A percentile compares a stretch with the other conserved stretches of the same genome.
Evolutionary conservation across 2,888 invertebrate genomes (phyloP).

Genomic region (Caenorhabditis sp.): DNA sequence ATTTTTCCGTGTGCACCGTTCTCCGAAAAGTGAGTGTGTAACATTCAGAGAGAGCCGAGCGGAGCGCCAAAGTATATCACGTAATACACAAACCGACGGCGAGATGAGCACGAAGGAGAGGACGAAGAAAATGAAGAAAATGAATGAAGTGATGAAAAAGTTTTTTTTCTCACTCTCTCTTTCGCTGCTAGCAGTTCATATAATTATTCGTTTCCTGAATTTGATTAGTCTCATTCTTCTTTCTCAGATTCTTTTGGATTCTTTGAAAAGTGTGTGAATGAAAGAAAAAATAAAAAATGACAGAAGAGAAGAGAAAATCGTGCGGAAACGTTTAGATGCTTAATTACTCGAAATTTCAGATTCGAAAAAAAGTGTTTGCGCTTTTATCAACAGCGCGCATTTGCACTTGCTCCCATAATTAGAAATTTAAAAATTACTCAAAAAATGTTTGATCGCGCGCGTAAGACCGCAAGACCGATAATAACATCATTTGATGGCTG

Average conservation of each 20-base stretch:
- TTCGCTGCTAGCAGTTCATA: too few species aligned
- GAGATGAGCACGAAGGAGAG: not conserved
- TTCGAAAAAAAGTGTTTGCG: too few species aligned
- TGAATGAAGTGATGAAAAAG: not conserved
- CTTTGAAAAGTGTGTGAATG: not conserved
- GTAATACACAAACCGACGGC: conserved; percentile 14
- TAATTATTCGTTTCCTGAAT: conserved; percentile 40
- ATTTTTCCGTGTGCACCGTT: conserved; percentile 32
- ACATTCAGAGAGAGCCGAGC: conserved; percentile 13
- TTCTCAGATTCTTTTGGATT: not conserved
- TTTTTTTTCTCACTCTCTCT: not conserved
- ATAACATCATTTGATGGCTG: too few species aligned
- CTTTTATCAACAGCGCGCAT: too few species aligned
- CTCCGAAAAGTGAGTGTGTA: conserved; percentile 36
- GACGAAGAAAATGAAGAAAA: conserved; percentile 7
- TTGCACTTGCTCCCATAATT: too few species aligned
- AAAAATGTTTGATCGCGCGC: too few species aligned
- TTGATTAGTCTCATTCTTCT: conserved; percentile 16
- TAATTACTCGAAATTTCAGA: too few species aligned
- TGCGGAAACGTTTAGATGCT: too few species aligned
- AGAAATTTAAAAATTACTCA: too few species aligned
- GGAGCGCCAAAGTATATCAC: conserved; percentile 15
- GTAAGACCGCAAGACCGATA: too few species aligned
- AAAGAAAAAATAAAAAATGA: not conserved
- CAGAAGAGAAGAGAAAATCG: too few species aligned